Base-by-base conservation (phyloP, 2,797 vertebrate genomes). In the Squalus acanthias region DNA sequence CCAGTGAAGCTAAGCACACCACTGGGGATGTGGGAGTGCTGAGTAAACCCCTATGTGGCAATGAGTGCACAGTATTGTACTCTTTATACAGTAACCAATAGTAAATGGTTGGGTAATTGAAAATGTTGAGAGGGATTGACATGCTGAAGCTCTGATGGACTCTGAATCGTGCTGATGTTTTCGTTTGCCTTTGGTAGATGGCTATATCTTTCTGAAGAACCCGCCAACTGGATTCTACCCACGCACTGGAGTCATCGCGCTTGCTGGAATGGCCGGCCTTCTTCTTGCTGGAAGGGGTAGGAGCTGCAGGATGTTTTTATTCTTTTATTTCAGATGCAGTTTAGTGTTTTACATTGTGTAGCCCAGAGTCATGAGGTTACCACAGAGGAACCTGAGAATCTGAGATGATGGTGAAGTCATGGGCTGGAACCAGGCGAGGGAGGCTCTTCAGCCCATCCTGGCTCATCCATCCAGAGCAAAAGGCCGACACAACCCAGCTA, bases 161-260 rank as follows among this genome's bases (percentile, higher is more conserved):
- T n/a, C 13, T 63, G 89, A 29, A 63, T 65, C 7, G 24, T 93
- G 33, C 20, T 46, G 3, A 65, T 65, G 17, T 67, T 67, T 93
- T 74, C 17, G 1, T 24, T 95, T 95, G 46, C 46, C 12, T 67
- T 70, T 33, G 94, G 6, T 97, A 99, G 99, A 98, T 33, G 97
- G 97, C 57, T 98, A 97, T 97, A 98, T 97, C 96, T 98, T 98
- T 98, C 98, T 99, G 72, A 98, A 98, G 26, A 98, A 98, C 96
- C 99, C 99, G 0, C 99, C 99, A 74, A 97, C 98, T 91, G 98
- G 98, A 96, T 98, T 99, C 97, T 99, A 98, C 97, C 98, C 99
- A 97, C 98, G 98, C 91, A 98, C 98, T 87, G 98, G 98, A 33
- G 98, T 97, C 69, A 98, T 99, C 96, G 98, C 98, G 94, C 99